These are phyloP conservation scores for Diorhabda carinulata DNA, from an alignment of 1,140 invertebrate genomes.

Conservation along the genomic window DNA sequence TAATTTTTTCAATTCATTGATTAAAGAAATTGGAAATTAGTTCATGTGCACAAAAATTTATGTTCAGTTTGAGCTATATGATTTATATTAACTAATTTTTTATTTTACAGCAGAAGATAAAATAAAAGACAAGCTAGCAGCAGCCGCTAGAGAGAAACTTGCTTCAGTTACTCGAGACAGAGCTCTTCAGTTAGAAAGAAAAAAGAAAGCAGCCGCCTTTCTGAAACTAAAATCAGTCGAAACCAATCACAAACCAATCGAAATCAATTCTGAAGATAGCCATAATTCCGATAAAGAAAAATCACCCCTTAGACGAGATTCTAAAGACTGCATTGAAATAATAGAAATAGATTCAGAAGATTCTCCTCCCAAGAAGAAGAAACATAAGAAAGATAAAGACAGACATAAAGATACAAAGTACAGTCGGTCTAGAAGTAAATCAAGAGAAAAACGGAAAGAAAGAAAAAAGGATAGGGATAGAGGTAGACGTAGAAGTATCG, in stretches of 20 bases:
- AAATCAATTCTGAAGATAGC: background rate
- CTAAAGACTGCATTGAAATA: conserved; percentile 17
- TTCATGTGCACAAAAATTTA: no score
- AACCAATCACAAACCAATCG: background rate
- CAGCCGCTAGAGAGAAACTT: conserved; percentile 59
- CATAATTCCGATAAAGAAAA: conserved; percentile 8
- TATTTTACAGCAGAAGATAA: conserved; percentile 55
- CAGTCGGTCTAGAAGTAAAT: conserved; percentile 13
- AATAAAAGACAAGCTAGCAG: conserved; percentile 60
- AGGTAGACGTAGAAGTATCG: conserved; percentile 13
- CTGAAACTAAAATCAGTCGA: conserved; percentile 54
- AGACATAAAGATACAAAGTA: conserved; percentile 4
- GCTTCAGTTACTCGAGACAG: conserved; percentile 52
- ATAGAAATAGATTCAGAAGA: conserved; percentile 14
- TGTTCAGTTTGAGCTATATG: no score
- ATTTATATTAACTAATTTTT: no score
- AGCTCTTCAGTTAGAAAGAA: conserved; percentile 68
- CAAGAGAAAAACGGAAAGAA: conserved; percentile 18
- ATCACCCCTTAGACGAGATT: background rate
- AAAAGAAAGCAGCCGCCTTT: conserved; percentile 62
- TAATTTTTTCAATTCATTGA: no score
- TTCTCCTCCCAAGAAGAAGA: conserved; percentile 11
- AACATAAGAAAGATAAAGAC: conserved; percentile 16
- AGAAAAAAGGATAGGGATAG: conserved; percentile 20
- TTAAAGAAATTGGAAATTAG: no score